These are phyloP conservation scores for Sinopyrophorus schimmeli DNA, from an alignment of 2,888 invertebrate genomes.

Conservation along the genomic window DNA sequence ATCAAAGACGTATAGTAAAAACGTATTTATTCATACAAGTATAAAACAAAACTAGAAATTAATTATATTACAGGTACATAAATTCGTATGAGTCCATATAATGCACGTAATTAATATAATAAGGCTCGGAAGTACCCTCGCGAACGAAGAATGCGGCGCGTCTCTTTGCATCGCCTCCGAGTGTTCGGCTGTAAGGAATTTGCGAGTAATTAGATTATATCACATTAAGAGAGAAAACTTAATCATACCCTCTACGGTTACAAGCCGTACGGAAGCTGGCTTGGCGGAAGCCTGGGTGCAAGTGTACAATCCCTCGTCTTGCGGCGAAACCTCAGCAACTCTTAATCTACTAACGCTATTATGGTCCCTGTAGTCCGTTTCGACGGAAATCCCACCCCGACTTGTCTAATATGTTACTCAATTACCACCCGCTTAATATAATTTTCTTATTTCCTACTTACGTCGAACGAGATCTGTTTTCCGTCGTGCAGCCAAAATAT, in stretches of 20 bases:
- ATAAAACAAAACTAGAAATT: conserved; percentile 2
- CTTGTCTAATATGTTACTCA: conserved; percentile 50
- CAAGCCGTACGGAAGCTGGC: conserved; percentile 63
- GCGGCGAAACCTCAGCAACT: conserved; percentile 61
- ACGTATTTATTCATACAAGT: not conserved
- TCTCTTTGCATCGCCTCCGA: conserved; percentile 71
- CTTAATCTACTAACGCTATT: conserved; percentile 64
- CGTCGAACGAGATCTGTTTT: conserved; percentile 61
- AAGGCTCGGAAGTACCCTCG: too few relatives aligned
- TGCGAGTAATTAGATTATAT: too few relatives aligned
- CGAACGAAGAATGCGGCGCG: conserved; percentile 39
- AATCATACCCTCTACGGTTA: conserved; percentile 66
- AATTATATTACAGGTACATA: conserved; percentile 1
- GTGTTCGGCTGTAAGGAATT: conserved; percentile 57
- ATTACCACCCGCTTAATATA: conserved; percentile 24
- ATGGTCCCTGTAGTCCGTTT: conserved; percentile 64
- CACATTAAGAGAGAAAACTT: conserved; percentile 4
- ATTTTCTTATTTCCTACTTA: conserved; percentile 41
- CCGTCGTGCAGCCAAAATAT: conserved; percentile 63
- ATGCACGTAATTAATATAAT: not conserved
- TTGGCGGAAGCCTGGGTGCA: conserved; percentile 65
- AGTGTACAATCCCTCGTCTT: conserved; percentile 65
- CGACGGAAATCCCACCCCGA: conserved; percentile 65
- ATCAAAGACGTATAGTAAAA: too few relatives aligned
- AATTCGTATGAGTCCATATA: not conserved